Evolutionary conservation across 2,113 vertebrate genomes (phyloP).

Genomic region (Cephalopholis sonnerati): DNA sequence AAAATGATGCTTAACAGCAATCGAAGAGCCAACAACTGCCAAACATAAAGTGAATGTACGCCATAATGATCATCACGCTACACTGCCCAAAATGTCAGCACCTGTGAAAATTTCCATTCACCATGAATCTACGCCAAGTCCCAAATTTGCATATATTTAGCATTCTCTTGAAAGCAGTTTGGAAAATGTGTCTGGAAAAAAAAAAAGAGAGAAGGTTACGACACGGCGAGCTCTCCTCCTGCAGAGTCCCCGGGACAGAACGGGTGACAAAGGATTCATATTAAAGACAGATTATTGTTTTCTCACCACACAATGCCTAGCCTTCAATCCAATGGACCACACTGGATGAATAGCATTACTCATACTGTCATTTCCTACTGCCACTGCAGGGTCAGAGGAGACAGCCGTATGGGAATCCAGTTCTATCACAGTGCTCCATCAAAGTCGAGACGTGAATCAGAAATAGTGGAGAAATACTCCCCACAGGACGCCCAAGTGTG

Average conservation of each 20-base stretch:
- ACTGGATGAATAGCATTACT: constrained; percentile 77
- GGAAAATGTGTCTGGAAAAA: constrained; percentile 28
- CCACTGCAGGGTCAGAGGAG: constrained; percentile 68
- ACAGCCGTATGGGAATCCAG: constrained; percentile 55
- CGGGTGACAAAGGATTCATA: constrained; percentile 64
- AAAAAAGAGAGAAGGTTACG: constrained; percentile 26
- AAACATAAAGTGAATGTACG: constrained; percentile 11
- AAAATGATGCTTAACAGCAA: constrained; percentile 32
- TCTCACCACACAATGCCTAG: constrained; percentile 51
- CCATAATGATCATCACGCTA: constrained; percentile 54
- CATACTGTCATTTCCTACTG: constrained; percentile 71
- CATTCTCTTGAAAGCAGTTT: constrained; percentile 35
- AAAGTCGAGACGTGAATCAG: constrained; percentile 66
- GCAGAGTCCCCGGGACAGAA: constrained; percentile 28
- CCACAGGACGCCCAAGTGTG: constrained; percentile 48
- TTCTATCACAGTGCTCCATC: constrained; percentile 72
- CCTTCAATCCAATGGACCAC: constrained; percentile 74
- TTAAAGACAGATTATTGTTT: constrained; percentile 75
- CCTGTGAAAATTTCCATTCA: constrained; percentile 47
- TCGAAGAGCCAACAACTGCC: neutral
- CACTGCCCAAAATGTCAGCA: constrained; percentile 58
- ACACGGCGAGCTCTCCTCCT: neutral
- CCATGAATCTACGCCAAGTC: constrained; percentile 17
- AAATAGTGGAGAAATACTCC: constrained; percentile 53
- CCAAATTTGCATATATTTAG: constrained; percentile 53